These are phyloP conservation scores for Helicoverpa assulta DNA, from an alignment of 2,888 invertebrate genomes.

Conservation along the genomic window DNA sequence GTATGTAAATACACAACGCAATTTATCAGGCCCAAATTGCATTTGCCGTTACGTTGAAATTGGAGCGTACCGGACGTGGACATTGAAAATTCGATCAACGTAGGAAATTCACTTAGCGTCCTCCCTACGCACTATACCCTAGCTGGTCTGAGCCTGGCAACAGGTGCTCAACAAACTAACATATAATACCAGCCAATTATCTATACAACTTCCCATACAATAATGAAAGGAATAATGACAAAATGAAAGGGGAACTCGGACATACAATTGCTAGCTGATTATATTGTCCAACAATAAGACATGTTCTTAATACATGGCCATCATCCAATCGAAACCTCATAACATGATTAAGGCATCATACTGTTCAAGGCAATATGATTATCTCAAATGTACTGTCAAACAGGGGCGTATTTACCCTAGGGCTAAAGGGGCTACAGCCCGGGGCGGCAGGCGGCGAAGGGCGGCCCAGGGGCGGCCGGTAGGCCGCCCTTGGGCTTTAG, in stretches of 20 bases:
- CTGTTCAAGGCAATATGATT: constrained; percentile 9
- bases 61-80: constrained; percentile 14
- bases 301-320: neutral
- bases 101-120: constrained; percentile 42
- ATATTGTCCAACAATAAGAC: neutral
- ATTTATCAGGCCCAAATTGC: constrained; percentile 32
- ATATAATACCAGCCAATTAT: neutral
- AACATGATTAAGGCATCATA: constrained; percentile 1
- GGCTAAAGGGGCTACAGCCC: no score
- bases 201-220: neutral
- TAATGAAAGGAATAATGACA: neutral
- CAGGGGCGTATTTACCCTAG: no score
- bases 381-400: constrained; percentile 5
- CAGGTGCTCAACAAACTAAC: constrained; percentile 37
- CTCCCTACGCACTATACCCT: constrained; percentile 14
- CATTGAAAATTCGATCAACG: constrained; percentile 49
- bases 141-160: constrained; percentile 25
- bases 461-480: no score
- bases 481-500: no score
- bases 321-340: constrained; percentile 2
- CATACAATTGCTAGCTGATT: neutral
- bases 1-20: constrained; percentile 22
- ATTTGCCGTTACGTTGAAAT: constrained; percentile 26
- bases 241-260: neutral
- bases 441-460: no score